Evolutionary conservation across 2,113 vertebrate species (phyloP).

Genomic region (Varanus komodoensis): DNA sequence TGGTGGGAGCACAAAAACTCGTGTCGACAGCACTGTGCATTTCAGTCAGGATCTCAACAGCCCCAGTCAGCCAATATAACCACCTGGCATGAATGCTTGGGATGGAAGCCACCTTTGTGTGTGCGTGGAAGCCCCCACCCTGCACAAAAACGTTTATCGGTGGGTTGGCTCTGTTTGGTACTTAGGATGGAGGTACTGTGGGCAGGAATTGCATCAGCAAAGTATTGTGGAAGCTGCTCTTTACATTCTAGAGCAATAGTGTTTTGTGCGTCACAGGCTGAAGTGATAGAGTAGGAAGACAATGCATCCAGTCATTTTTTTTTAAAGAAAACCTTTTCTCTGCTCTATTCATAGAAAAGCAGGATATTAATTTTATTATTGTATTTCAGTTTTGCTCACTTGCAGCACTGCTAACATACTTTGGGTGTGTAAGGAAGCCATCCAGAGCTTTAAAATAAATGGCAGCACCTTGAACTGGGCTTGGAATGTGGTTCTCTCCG

Average conservation of each 20-base stretch:
- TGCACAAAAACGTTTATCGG: too few relatives aligned
- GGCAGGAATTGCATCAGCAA: neutral
- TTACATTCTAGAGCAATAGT: neutral
- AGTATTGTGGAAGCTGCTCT: neutral
- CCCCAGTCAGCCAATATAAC: too few relatives aligned
- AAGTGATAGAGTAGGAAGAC: neutral
- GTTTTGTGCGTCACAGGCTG: neutral
- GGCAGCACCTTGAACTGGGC: neutral
- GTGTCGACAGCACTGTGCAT: neutral
- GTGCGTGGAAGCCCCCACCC: too few relatives aligned
- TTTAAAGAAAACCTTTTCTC: slow-evolving; percentile 1
- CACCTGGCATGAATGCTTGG: too few relatives aligned
- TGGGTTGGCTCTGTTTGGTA: too few relatives aligned
- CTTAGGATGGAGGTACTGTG: too few relatives aligned
- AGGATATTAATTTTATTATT: neutral
- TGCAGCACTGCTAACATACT: neutral
- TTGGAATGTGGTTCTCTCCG: neutral
- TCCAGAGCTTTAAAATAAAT: neutral
- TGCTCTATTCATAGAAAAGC: neutral
- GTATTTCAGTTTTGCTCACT: neutral
- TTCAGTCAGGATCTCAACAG: too few relatives aligned
- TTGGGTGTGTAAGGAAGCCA: neutral
- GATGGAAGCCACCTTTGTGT: too few relatives aligned
- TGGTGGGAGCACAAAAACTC: neutral
- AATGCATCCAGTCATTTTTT: neutral